Conservation (phyloP, 1,140 invertebrate species). For the Bathynomus jamesi region DNA sequence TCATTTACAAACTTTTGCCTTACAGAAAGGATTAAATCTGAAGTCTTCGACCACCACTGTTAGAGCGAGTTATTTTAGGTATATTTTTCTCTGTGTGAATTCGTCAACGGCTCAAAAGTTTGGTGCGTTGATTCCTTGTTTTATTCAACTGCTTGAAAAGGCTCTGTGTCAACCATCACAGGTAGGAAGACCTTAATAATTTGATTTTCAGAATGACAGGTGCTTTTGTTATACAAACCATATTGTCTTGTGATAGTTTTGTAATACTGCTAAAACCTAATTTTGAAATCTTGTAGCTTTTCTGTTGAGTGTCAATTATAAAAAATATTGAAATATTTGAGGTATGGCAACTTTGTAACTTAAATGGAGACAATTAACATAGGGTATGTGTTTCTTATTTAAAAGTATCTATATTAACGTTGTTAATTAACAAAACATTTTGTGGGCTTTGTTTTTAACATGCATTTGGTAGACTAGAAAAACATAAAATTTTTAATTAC, state of each 20-base stretch:
- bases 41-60: slow-evolving; percentile 72
- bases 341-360: not conserved
- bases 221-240: not conserved
- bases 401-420: no score
- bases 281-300: not conserved
- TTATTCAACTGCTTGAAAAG: slow-evolving; percentile 62
- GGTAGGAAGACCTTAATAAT: slow-evolving; percentile 40
- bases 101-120: slow-evolving; percentile 50
- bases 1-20: not conserved
- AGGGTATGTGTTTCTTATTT: no score
- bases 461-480: no score
- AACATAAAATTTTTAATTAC: not conserved
- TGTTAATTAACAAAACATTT: no score
- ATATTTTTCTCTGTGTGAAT: slow-evolving; percentile 55
- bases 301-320: not conserved
- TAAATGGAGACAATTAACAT: not conserved
- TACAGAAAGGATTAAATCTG: slow-evolving; percentile 60
- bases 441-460: no score
- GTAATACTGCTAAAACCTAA: not conserved
- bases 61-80: slow-evolving; percentile 66
- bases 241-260: not conserved
- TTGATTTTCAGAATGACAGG: not conserved
- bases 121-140: slow-evolving; percentile 49
- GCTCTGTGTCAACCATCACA: slow-evolving; percentile 57
- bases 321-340: not conserved